Base-by-base conservation (phyloP, 2,113 vertebrate genomes). In the Struthio camelus region DNA sequence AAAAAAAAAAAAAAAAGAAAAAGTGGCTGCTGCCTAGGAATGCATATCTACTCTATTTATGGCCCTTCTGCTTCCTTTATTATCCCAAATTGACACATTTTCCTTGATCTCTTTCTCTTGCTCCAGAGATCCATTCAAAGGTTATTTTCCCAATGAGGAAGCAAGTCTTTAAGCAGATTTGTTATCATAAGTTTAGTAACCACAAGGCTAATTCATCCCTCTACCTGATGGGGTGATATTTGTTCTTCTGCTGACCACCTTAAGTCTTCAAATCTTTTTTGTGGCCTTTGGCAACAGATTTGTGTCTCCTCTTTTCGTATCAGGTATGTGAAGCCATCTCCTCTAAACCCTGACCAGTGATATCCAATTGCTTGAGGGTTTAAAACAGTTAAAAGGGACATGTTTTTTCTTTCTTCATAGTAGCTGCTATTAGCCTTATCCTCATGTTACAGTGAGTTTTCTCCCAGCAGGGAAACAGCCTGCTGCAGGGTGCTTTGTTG, bases 41-140 rank as follows among this genome's bases (percentile, higher is more conserved):
- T 97, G 94, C 71, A 90, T 94, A 96, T 96, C 90, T 98, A 93
- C 70, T 70, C 88, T 93, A 92, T 98, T 97, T 96, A 97, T 90
- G 89, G 89, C 93, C 91, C 91, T 96, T 93, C 93, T 96, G 91
- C 88, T 97, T 97, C 96, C 97, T 97, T 94, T 89, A 92, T 96
- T 92, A 85, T 92, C 80, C 94, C 90, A 72, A 79, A 82, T 80
- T 84, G 72, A 87, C 93, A 89, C 84, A 92, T 97, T 96, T 95
- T 94, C 94, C 94, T 92, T 80, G 62, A 81, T 95, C 95, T 95
- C 79, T 95, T 88, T 93, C 95, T 94, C 54, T 87, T 80, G 90
- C 93, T 91, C 71, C 89, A 95, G 91, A 96, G 91, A 90, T 91
- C 64, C n/a, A 89, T 94, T 96, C 92, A 93, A 93, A 90, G 90